A percentile compares a stretch with the other conserved stretches of the same genome.
phyloP scores from a whole-genome alignment of 2,797 vertebrate genomes.

The Rousettus madagascariensis region DNA sequence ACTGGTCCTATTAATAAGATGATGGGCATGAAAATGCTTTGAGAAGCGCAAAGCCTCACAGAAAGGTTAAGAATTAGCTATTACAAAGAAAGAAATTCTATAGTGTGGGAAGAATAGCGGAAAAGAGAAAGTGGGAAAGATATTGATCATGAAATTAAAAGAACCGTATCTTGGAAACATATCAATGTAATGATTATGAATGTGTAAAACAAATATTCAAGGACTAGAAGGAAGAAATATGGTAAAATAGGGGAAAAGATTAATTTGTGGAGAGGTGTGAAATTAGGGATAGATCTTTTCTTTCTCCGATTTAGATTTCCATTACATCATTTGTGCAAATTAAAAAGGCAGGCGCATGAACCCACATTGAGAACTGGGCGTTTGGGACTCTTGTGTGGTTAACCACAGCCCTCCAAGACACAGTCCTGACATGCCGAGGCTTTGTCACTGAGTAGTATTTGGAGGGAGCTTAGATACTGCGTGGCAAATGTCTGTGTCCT shows the following conservation, averaged over 20 bases:
- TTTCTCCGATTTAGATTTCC: conserved; percentile 4
- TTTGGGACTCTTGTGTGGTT: not conserved
- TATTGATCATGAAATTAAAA: conserved; percentile 61
- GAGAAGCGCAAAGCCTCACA: conserved; percentile 20
- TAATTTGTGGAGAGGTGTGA: conserved; percentile 22
- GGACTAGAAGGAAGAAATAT: not conserved
- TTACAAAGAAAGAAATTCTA: conserved; percentile 55
- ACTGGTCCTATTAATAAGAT: conserved; percentile 52
- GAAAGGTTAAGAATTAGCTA: conserved; percentile 59
- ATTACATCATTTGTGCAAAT: not conserved
- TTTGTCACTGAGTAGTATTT: not conserved
- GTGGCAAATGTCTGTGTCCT: not conserved
- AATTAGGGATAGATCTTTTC: not conserved
- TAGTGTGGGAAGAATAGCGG: not conserved
- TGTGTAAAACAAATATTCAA: conserved; percentile 47
- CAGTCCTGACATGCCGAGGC: not conserved
- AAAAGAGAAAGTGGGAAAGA: conserved; percentile 43
- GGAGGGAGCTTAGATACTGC: not conserved
- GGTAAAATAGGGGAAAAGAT: not conserved
- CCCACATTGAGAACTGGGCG: not conserved
- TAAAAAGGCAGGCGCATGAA: not conserved
- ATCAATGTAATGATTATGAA: conserved; percentile 61
- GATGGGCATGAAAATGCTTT: conserved; percentile 40
- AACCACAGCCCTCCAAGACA: not conserved
- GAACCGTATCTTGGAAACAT: conserved; percentile 1